Percentiles rank a stretch among this genome's conserved stretches.
Conservation (phyloP, 2,113 vertebrate genomes). For the Oreochromis tanganicae region DNA sequence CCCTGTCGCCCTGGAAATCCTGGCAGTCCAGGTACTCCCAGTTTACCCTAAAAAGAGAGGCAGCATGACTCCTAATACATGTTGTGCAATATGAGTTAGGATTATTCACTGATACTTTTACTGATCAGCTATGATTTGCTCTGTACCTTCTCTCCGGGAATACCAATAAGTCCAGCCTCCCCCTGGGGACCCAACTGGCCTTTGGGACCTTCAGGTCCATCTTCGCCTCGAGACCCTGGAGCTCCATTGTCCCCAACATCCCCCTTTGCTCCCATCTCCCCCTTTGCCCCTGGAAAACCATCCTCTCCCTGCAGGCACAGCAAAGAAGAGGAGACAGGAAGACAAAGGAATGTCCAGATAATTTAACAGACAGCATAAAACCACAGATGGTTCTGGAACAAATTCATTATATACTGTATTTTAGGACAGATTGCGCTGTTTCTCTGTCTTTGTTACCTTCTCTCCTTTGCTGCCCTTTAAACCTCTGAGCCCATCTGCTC, state of each 20-base stretch:
- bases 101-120: not conserved
- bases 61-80: not conserved
- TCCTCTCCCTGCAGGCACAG: conserved; percentile 84
- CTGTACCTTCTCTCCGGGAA: conserved; percentile 86
- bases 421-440: not conserved
- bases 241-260: conserved; percentile 87
- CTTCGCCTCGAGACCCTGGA: conserved; percentile 83
- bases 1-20: conserved; percentile 92
- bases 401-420: not conserved
- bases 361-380: not conserved
- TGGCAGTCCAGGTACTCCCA: conserved; percentile 90
- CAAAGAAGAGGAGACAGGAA: not conserved
- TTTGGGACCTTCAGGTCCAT: conserved; percentile 92
- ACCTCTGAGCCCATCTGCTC: conserved; percentile 91
- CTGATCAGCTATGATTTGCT: not conserved
- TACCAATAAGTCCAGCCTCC: conserved; percentile 80
- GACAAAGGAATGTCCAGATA: not conserved
- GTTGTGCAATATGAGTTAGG: not conserved
- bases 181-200: conserved; percentile 85
- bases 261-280: conserved; percentile 94
- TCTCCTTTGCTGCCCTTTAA: conserved; percentile 94
- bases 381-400: not conserved
- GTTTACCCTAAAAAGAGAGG: conserved; percentile 80
- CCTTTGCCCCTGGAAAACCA: conserved; percentile 93
- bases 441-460: conserved; percentile 78